These are phyloP conservation scores for Clarias batrachus DNA, from an alignment of 2,113 vertebrate species.

Conservation along the genomic window DNA sequence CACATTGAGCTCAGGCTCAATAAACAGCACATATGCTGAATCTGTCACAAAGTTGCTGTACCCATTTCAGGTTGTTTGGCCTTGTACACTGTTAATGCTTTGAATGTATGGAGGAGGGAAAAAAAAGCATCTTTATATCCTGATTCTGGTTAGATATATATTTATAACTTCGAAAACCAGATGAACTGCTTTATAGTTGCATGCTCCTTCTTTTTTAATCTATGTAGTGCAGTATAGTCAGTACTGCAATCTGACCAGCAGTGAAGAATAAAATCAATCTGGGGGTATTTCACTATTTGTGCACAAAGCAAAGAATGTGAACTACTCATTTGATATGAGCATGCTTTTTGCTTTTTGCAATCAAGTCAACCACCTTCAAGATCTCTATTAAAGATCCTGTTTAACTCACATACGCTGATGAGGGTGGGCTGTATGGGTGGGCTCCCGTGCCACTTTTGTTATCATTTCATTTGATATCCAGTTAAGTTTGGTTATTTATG, in stretches of 20 bases:
- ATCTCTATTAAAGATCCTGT: no score
- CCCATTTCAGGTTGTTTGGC: not conserved
- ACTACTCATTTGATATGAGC: not conserved
- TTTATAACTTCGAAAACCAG: not conserved
- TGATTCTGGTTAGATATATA: not conserved
- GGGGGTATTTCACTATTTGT: not conserved
- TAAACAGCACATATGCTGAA: slow-evolving; percentile 23
- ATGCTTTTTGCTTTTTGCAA: not conserved
- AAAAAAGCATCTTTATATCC: not conserved
- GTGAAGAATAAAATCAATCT: not conserved
- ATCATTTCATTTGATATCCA: no score
- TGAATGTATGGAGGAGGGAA: not conserved
- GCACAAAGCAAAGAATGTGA: not conserved
- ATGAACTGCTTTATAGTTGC: not conserved
- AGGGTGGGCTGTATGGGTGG: no score
- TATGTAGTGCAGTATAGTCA: not conserved
- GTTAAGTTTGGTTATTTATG: no score
- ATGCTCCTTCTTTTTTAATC: not conserved
- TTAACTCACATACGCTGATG: no score
- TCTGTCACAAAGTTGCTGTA: slow-evolving; percentile 15
- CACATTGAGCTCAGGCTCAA: slow-evolving; percentile 25
- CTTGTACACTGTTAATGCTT: not conserved
- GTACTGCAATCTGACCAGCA: not conserved
- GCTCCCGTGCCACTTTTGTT: no score
- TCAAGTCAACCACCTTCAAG: not conserved